Evolutionary conservation across 1,140 invertebrate species (phyloP).

Genomic region (Zaprionus kolodkinae): DNA sequence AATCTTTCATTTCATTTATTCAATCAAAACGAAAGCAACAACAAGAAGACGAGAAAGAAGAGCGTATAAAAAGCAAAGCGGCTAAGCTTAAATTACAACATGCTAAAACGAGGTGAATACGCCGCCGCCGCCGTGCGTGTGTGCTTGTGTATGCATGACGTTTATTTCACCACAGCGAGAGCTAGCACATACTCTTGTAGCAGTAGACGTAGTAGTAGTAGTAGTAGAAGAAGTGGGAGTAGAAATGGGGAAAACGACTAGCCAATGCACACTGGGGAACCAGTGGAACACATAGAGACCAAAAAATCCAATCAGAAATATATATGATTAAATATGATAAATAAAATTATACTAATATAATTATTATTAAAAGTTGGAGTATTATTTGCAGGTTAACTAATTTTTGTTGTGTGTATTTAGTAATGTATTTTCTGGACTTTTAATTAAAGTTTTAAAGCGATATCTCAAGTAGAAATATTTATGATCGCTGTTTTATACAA

Average conservation of each 20-base stretch:
- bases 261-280: not conserved
- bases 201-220: conserved; percentile 18
- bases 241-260: conserved; percentile 24
- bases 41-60: conserved; percentile 8
- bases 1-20: conserved; percentile 59
- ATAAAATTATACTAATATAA: too few species aligned
- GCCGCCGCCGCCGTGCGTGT: not conserved
- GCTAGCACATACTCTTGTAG: not conserved
- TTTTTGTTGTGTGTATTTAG: too few species aligned
- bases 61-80: conserved; percentile 8
- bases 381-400: too few species aligned
- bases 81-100: conserved; percentile 52
- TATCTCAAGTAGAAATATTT: too few species aligned
- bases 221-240: conserved; percentile 13
- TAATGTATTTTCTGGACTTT: too few species aligned
- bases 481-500: too few species aligned
- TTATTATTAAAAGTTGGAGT: too few species aligned
- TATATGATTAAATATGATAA: too few species aligned
- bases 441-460: too few species aligned
- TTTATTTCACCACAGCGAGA: conserved; percentile 34
- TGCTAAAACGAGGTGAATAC: conserved; percentile 44
- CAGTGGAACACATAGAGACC: too few species aligned
- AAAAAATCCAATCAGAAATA: too few species aligned
- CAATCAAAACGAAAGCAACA: conserved; percentile 46
- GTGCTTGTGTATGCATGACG: conserved; percentile 3